Conservation (phyloP, 2,113 vertebrate genomes). For the Ctenomys sociabilis region DNA sequence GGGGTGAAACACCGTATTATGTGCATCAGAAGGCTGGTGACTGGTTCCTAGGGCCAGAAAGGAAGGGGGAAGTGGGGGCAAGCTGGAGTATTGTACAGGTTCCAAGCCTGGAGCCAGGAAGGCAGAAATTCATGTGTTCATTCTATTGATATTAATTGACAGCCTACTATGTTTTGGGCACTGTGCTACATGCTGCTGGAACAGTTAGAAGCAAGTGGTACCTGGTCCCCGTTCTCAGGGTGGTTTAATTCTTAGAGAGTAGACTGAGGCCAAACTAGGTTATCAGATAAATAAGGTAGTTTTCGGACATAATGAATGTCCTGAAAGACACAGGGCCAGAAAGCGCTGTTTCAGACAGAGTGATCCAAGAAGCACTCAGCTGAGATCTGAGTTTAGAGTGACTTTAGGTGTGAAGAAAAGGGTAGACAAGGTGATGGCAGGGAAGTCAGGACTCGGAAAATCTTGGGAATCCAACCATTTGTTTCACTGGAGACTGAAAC, state of each 20-base stretch:
- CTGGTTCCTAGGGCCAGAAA: not conserved
- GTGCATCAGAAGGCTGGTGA: not conserved
- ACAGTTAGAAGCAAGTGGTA: not conserved
- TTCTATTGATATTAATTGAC: not conserved
- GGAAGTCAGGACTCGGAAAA: not conserved
- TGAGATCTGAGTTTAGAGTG: not conserved
- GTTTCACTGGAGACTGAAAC: not conserved
- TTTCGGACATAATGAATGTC: not conserved
- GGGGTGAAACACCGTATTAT: not conserved
- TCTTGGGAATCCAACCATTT: not conserved
- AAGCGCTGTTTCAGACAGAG: not conserved
- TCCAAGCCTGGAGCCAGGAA: not conserved
- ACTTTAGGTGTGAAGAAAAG: not conserved
- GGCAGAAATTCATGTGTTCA: not conserved
- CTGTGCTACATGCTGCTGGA: not conserved
- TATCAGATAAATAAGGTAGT: not conserved
- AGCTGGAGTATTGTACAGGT: not conserved
- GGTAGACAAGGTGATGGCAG: not conserved
- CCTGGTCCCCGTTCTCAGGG: not conserved
- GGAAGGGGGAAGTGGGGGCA: not conserved
- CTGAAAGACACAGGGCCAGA: not conserved
- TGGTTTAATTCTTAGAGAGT: not conserved
- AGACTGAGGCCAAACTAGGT: constrained; percentile 7
- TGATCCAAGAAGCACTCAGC: not conserved
- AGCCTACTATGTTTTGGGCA: not conserved